phyloP scores from a whole-genome alignment of 2,113 vertebrate species.

The Gobius niger region DNA sequence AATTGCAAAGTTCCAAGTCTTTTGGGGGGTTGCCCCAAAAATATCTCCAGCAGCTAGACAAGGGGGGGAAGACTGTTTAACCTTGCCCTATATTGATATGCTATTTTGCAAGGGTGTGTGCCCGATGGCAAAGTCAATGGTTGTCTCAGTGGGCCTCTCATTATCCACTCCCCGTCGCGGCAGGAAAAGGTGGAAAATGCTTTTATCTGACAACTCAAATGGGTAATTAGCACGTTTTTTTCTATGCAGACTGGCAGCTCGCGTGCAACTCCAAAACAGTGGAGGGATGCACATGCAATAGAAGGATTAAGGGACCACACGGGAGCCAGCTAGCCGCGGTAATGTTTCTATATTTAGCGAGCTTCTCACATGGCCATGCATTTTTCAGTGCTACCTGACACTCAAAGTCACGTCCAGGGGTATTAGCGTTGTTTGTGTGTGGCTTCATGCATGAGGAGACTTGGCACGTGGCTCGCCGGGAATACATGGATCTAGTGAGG shows the following conservation, averaged over 20 bases:
- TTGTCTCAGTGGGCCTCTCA: conserved; percentile 66
- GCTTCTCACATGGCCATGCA: conserved; percentile 74
- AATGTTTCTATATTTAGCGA: conserved; percentile 72
- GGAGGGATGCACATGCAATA: conserved; percentile 42
- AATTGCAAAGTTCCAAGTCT: conserved; percentile 45
- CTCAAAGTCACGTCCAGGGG: conserved; percentile 48
- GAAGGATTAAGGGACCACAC: conserved; percentile 62
- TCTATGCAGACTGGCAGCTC: conserved; percentile 22
- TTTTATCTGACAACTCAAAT: conserved; percentile 55
- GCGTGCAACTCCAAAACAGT: conserved; percentile 26
- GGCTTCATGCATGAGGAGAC: conserved; percentile 5
- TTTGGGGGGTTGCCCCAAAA: conserved; percentile 56
- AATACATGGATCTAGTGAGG: conserved; percentile 7
- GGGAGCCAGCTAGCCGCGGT: conserved; percentile 38
- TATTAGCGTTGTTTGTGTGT: conserved; percentile 36
- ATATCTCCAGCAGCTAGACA: conserved; percentile 56
- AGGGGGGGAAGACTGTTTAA: conserved; percentile 61
- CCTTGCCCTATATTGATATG: conserved; percentile 73
- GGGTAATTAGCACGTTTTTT: conserved; percentile 39
- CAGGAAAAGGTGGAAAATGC: conserved; percentile 58
- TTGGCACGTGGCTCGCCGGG: conserved; percentile 13
- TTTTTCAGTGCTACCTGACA: conserved; percentile 77
- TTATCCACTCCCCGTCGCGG: conserved; percentile 58
- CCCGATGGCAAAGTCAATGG: conserved; percentile 73
- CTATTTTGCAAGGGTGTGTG: conserved; percentile 47